These are phyloP conservation scores for Sapayoa aenigma DNA, from an alignment of 2,113 vertebrate genomes.

Conservation along the genomic window DNA sequence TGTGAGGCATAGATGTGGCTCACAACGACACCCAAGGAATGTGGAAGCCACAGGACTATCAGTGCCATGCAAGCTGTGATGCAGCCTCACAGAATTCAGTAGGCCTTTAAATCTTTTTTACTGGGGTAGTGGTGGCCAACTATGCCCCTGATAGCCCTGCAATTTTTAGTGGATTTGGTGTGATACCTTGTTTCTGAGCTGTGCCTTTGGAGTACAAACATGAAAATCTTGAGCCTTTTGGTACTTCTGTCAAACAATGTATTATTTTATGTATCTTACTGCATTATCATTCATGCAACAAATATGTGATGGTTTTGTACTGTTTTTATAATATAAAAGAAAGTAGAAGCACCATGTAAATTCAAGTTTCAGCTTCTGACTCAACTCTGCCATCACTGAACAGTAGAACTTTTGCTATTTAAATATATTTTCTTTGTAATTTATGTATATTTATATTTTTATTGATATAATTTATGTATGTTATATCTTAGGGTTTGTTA, in stretches of 20 bases:
- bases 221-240: not conserved
- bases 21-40: not conserved
- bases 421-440: not conserved
- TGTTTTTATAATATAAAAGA: not conserved
- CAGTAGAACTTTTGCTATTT: not conserved
- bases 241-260: not conserved
- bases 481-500: not conserved
- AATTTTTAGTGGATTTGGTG: not conserved
- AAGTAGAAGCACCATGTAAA: not conserved
- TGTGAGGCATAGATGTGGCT: not conserved
- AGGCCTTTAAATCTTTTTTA: not conserved
- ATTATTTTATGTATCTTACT: not conserved
- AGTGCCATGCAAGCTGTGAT: not conserved
- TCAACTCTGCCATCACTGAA: not conserved
- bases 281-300: not conserved
- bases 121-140: not conserved
- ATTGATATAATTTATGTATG: too few species aligned
- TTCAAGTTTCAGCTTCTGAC: not conserved
- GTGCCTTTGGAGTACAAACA: not conserved
- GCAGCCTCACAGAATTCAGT: not conserved
- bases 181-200: not conserved
- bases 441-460: not conserved
- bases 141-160: not conserved
- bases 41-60: not conserved
- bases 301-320: not conserved